Percentiles rank a stretch among this genome's conserved stretches.
phyloP scores from a whole-genome alignment of 2,113 vertebrate species.

The Mirounga angustirostris region DNA sequence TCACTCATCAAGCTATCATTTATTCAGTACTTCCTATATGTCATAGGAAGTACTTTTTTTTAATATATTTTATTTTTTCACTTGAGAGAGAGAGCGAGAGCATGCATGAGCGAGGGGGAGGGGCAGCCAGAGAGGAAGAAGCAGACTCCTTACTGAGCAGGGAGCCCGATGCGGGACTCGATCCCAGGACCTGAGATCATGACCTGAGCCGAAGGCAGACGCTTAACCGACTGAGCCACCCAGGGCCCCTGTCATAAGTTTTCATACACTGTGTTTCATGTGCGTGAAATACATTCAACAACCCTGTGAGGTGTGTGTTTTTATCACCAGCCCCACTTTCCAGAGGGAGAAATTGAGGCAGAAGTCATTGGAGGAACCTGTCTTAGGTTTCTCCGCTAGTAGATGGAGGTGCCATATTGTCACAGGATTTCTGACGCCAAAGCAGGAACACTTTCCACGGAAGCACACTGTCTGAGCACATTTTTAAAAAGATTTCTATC shows the following conservation, averaged over 20 bases:
- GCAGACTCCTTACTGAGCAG: background rate
- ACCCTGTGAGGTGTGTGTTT: background rate
- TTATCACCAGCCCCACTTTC: background rate
- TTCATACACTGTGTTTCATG: background rate
- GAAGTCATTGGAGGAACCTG: background rate
- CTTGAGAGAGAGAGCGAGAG: background rate
- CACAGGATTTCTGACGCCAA: background rate
- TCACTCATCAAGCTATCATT: background rate
- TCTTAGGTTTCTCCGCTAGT: background rate
- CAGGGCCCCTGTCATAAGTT: accelerated
- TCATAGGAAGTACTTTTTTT: accelerated
- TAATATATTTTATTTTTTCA: background rate
- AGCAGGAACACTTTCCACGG: background rate
- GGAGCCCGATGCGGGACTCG: too few relatives aligned
- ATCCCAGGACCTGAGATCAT: background rate
- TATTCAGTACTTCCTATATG: background rate
- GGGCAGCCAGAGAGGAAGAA: background rate
- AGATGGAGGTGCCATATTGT: too few relatives aligned
- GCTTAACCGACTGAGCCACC: background rate
- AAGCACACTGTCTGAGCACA: background rate
- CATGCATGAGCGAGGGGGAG: background rate
- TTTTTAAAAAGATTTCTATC: background rate
- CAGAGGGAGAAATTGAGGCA: background rate
- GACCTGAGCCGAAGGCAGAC: background rate
- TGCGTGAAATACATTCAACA: background rate